Base-by-base conservation (phyloP, 2,797 vertebrate genomes). In the Calcarius lapponicus region DNA sequence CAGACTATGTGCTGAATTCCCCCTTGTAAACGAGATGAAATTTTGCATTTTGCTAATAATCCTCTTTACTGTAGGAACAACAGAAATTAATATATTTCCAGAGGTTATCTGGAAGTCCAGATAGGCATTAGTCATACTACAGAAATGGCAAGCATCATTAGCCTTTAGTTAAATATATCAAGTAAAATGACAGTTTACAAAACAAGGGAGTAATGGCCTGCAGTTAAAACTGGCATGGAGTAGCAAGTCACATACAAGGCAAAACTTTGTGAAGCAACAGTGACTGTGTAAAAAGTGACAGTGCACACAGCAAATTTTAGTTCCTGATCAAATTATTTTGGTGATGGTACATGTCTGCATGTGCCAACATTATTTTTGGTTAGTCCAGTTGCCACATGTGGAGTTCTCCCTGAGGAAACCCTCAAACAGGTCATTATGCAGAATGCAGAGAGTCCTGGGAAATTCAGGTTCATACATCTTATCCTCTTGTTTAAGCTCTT, bases 21-120 rank as follows among this genome's bases (percentile, higher is more conserved):
- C 71, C n/a, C 25, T n/a, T 86, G 54, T n/a, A 66, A 90, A 86
- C 81, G 15, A 92, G 28, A 31, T 79, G 67, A 84, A 90, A 61
- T 87, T 53, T 66, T 88, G 20, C 51, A 90, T 94, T 92, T 72
- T 89, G 34, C 32, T 93, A 84, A 84, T 81, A 94, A 88, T 80
- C 16, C 13, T 88, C 79, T 87, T 91, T 66, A 86, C 64, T 76
- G 31, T 42, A 69, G 80, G 69, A 61, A 74, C 65, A 78, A 78
- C 84, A 90, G 47, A 95, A 93, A 94, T 84, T 13, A 34, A 80
- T 90, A 73, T 64, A 73, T 20, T 90, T 89, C 86, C 72, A 10
- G 9, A 75, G n/a, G 34, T 82, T 90, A 88, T 69, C 74, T 92
- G 58, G 45, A 95, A 88, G n/a, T 66, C 65, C 36, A 88, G 80